phyloP scores from a whole-genome alignment of 2,113 vertebrate genomes.

The Pantherophis guttatus region DNA sequence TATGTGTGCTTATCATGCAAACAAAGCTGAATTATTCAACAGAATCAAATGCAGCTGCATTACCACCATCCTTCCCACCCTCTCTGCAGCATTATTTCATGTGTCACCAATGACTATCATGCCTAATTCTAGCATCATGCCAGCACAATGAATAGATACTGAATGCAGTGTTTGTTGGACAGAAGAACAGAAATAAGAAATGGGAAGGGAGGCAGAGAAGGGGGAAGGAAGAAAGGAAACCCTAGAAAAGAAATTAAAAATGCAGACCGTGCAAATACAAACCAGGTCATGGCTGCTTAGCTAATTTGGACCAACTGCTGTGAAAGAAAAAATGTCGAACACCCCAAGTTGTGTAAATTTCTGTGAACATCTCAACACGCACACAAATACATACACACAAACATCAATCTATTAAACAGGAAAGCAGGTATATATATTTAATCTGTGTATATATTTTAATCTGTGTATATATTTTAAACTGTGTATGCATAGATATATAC shows the following conservation, averaged over 20 bases:
- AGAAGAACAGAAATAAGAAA: conserved; percentile 84
- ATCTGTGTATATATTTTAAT: background rate
- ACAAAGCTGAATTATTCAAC: conserved; percentile 49
- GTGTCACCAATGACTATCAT: conserved; percentile 97
- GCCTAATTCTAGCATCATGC: conserved; percentile 99
- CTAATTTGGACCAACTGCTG: conserved; percentile 99
- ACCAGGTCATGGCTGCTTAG: conserved; percentile 99
- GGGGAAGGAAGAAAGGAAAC: conserved; percentile 70
- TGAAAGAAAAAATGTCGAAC: conserved; percentile 99
- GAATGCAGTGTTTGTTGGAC: conserved; percentile 99
- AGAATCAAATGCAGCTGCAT: conserved; percentile 63
- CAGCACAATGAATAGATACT: conserved; percentile 98
- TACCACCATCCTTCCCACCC: conserved; percentile 34
- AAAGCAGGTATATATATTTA: conserved; percentile 67
- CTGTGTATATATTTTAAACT: background rate
- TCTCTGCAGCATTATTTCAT: conserved; percentile 98
- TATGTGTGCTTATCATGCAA: conserved; percentile 21
- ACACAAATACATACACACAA: conserved; percentile 83
- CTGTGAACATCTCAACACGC: conserved; percentile 89
- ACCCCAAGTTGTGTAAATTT: conserved; percentile 99
- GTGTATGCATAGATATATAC: conserved; percentile 59
- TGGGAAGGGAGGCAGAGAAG: background rate
- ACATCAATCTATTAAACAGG: conserved; percentile 73
- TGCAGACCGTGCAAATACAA: conserved; percentile 99
- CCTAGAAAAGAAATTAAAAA: conserved; percentile 84